Conservation (phyloP, 2,113 vertebrate species). For the Takifugu flavidus region DNA sequence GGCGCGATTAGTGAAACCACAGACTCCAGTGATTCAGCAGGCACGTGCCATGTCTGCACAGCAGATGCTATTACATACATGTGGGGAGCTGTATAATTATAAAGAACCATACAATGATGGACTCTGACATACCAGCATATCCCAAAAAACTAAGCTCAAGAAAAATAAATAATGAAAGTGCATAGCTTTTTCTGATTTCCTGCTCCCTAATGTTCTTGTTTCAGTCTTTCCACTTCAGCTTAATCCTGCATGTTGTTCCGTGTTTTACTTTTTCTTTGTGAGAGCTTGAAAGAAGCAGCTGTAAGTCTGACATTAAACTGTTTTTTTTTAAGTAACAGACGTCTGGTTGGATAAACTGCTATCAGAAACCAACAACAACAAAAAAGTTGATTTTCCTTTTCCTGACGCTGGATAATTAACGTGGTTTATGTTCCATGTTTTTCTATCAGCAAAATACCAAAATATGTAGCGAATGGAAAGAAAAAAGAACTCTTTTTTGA, state of each 20-base stretch:
- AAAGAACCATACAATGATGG: slow-evolving; percentile 10
- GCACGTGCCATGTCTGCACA: slow-evolving; percentile 19
- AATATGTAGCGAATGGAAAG: slow-evolving; percentile 34
- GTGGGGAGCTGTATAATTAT: neutral
- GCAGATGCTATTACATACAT: slow-evolving; percentile 22
- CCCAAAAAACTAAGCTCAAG: neutral
- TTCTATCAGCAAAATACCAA: slow-evolving; percentile 22
- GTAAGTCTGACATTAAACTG: slow-evolving; percentile 13
- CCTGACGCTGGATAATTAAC: slow-evolving; percentile 13
- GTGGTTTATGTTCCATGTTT: slow-evolving; percentile 20
- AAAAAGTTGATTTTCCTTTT: no score
- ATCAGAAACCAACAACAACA: slow-evolving; percentile 15
- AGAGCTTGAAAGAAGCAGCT: neutral
- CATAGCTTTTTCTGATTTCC: neutral
- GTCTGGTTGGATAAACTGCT: slow-evolving; percentile 20
- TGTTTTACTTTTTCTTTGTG: neutral
- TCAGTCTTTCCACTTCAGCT: slow-evolving; percentile 10
- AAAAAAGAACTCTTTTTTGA: slow-evolving; percentile 22
- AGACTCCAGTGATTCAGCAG: slow-evolving; percentile 22
- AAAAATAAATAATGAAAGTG: neutral
- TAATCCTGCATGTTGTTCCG: neutral
- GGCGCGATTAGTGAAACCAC: neutral
- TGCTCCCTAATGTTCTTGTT: neutral
- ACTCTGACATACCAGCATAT: slow-evolving; percentile 3
- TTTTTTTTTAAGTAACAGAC: no score